Percentiles rank a stretch among this genome's conserved stretches.
These are phyloP conservation scores for Mobula hypostoma DNA, from an alignment of 2,113 vertebrate genomes.

Conservation along the genomic window DNA sequence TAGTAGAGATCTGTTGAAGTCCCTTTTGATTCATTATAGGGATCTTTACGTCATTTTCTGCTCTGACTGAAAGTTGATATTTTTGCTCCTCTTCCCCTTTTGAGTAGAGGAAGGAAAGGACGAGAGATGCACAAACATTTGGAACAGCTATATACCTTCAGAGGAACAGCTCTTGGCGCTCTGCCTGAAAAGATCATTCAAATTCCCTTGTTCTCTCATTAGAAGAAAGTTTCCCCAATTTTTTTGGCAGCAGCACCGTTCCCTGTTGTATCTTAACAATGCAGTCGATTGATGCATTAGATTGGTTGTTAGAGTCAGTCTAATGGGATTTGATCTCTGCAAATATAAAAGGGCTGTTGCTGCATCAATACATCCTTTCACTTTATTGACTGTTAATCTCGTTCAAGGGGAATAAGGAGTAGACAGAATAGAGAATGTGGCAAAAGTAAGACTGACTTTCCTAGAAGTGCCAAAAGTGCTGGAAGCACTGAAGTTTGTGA, in stretches of 20 bases:
- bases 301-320: not conserved
- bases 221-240: not conserved
- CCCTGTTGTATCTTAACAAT: not conserved
- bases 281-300: not conserved
- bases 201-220: conserved; percentile 32
- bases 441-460: not conserved
- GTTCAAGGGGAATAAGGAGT: not conserved
- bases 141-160: not conserved
- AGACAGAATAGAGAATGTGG: not conserved
- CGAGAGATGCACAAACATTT: not conserved
- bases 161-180: not conserved
- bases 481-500: not conserved
- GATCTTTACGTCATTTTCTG: conserved; percentile 20
- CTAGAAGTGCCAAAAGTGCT: not conserved
- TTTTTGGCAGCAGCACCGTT: not conserved
- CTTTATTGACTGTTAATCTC: not conserved
- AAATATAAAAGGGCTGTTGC: not conserved
- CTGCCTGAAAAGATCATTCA: not conserved
- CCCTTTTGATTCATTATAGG: not conserved
- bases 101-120: not conserved
- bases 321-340: not conserved
- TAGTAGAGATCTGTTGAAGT: conserved; percentile 14
- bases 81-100: not conserved
- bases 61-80: not conserved
- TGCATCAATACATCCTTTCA: not conserved